Conservation (phyloP, 2,113 vertebrate species). For the Paraplagusia blochii region DNA sequence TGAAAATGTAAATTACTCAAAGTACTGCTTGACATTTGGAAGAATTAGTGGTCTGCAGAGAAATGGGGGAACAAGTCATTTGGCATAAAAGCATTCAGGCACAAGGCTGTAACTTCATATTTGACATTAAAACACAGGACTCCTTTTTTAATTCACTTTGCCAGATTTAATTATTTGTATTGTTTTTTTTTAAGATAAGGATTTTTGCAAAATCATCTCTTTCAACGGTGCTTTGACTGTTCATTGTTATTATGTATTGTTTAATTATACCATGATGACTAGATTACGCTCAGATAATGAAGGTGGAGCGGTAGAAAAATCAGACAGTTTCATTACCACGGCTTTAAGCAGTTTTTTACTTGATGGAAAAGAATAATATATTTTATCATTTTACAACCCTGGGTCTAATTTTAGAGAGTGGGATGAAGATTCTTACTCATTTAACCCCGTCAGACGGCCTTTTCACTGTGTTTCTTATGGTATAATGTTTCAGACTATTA, state of each 20-base stretch:
- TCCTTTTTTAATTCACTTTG: too few relatives aligned
- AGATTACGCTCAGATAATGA: neutral
- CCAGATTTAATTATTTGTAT: too few relatives aligned
- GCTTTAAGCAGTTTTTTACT: neutral
- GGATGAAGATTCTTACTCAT: too few relatives aligned
- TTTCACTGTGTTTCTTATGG: too few relatives aligned
- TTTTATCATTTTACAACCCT: too few relatives aligned
- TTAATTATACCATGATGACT: neutral
- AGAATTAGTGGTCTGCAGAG: neutral
- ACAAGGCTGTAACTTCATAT: neutral
- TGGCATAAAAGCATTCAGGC: too few relatives aligned
- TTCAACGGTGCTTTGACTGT: neutral
- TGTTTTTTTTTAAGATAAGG: too few relatives aligned
- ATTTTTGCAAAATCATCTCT: too few relatives aligned
- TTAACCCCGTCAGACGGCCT: too few relatives aligned
- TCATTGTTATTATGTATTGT: neutral
- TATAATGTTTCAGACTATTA: conserved; percentile 1
- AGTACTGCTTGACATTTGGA: neutral
- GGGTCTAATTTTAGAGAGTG: conserved; percentile 32
- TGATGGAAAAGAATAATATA: conserved; percentile 13
- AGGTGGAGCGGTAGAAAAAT: neutral
- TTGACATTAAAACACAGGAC: neutral
- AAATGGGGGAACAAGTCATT: neutral
- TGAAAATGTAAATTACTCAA: neutral
- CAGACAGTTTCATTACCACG: neutral